phyloP scores from a whole-genome alignment of 2,797 vertebrate genomes.

The Siniperca scherzeri region DNA sequence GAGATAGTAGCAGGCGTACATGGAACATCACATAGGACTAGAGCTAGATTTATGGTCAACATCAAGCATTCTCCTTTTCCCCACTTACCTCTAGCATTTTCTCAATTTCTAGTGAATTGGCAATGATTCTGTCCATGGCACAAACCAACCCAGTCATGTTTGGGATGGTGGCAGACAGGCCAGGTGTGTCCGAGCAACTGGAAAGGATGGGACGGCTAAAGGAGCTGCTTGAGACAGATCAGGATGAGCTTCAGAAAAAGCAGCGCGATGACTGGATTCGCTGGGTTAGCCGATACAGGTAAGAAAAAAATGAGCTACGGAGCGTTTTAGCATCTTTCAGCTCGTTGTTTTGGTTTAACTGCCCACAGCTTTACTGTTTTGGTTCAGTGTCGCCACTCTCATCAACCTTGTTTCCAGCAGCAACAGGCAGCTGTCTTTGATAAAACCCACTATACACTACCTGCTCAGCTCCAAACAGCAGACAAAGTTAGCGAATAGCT shows the following conservation, averaged over 20 bases:
- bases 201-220: constrained; percentile 85
- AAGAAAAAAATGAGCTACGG: not conserved
- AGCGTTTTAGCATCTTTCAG: not conserved
- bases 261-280: constrained; percentile 85
- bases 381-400: not conserved
- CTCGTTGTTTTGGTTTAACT: not conserved
- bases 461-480: not conserved
- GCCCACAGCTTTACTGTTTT: not conserved
- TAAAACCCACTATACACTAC: not conserved
- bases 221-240: constrained; percentile 84
- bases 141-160: constrained; percentile 90
- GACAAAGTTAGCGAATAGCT: not conserved
- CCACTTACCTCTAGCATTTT: not conserved
- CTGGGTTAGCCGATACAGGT: constrained; percentile 91
- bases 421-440: not conserved
- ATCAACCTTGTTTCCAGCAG: not conserved
- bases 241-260: constrained; percentile 80
- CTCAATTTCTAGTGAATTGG: constrained; percentile 85
- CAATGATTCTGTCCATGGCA: constrained; percentile 91
- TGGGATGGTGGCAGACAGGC: constrained; percentile 85
- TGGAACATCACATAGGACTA: not conserved
- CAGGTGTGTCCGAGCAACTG: constrained; percentile 85
- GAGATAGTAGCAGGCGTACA: not conserved
- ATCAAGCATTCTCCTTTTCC: not conserved
- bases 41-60: not conserved